A percentile compares a stretch with the other conserved stretches of the same genome.
phyloP scores from a whole-genome alignment of 1,140 invertebrate species.

The Centruroides vittatus region DNA sequence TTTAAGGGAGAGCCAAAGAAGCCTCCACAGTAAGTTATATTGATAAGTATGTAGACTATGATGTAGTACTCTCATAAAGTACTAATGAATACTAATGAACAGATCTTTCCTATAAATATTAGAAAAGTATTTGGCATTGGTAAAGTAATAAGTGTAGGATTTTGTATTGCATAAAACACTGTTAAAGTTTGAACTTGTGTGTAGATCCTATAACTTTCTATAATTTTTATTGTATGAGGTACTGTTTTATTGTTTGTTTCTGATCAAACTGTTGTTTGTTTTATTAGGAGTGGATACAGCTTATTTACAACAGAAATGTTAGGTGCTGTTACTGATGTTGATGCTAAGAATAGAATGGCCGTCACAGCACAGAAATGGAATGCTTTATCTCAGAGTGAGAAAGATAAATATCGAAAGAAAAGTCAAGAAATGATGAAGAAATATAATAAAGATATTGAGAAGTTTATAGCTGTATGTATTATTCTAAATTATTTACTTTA shows the following conservation, averaged over 20 bases:
- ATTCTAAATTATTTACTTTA: neutral
- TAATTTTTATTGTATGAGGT: neutral
- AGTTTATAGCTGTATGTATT: slow-evolving; percentile 28
- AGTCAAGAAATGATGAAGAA: slow-evolving; percentile 21
- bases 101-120: neutral
- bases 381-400: slow-evolving; percentile 23
- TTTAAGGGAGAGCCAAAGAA: slow-evolving; percentile 29
- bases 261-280: neutral
- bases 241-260: neutral
- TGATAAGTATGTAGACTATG: neutral
- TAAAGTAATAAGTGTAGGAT: neutral
- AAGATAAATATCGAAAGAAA: slow-evolving; percentile 26
- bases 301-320: slow-evolving; percentile 27
- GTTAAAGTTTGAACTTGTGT: no score
- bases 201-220: neutral
- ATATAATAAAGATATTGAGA: slow-evolving; percentile 32
- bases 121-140: neutral
- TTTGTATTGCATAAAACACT: neutral
- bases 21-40: slow-evolving; percentile 28
- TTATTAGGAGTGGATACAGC: slow-evolving; percentile 26
- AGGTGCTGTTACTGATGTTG: slow-evolving; percentile 17
- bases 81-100: neutral
- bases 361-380: slow-evolving; percentile 28
- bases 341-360: slow-evolving; percentile 19
- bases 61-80: neutral